phyloP scores from a whole-genome alignment of 2,888 invertebrate species.

The Agrochola lota region DNA sequence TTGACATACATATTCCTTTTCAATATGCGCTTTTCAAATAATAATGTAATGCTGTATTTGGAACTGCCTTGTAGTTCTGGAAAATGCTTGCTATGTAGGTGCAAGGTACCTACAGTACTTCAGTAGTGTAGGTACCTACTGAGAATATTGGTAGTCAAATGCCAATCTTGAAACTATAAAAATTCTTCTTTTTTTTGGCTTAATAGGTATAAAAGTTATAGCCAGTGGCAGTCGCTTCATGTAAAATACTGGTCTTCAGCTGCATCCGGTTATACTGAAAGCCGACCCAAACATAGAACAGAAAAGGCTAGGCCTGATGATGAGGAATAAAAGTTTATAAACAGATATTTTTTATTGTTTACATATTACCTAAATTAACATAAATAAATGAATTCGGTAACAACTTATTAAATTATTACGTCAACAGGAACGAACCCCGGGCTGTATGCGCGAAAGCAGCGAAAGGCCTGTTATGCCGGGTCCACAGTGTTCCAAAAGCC shows the following conservation, averaged over 20 bases:
- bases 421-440: not conserved
- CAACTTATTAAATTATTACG: not conserved
- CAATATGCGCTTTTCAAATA: conserved; percentile 7
- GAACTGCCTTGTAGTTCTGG: not conserved
- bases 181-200: not conserved
- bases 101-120: not conserved
- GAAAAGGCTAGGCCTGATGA: no score
- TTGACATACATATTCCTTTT: conserved; percentile 5
- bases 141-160: not conserved
- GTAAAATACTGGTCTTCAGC: not conserved
- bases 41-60: not conserved
- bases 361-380: not conserved
- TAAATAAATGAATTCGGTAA: not conserved
- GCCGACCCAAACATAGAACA: no score
- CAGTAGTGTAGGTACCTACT: no score
- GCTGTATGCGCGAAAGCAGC: not conserved
- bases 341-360: not conserved
- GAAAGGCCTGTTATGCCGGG: not conserved
- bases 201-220: not conserved
- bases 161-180: not conserved
- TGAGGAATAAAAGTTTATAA: not conserved
- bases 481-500: no score
- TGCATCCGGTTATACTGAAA: not conserved
- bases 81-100: not conserved
- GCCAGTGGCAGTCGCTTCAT: not conserved